Base-by-base conservation (phyloP, 1,140 invertebrate species). In the Bombus vancouverensis region DNA sequence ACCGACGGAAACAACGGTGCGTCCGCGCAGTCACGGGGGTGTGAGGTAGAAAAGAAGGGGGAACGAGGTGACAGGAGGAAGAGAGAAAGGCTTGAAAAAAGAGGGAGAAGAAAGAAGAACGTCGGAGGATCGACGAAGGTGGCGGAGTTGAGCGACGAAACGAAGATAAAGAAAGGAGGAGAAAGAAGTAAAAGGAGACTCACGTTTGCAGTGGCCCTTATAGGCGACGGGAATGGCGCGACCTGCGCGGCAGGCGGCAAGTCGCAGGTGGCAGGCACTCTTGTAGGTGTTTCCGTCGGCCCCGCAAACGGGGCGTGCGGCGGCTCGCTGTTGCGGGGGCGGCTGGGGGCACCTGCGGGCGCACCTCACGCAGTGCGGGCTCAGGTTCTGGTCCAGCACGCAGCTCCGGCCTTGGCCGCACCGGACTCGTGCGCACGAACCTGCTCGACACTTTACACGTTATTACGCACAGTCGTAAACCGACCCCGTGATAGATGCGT, bases 241-340 rank as follows among this genome's bases (percentile, higher is more conserved):
- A 78, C 98, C 98, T 80, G 96, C 96, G 89, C 96, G 96, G 94
- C 98, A 99, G 39, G 98, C 97, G 80, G 97, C 97, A 88, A 97
- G 96, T 91, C 97, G 96, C 92, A 99, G 96, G 94, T 98, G 97
- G 95, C 98, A 99, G 84, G 97, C 96, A 93, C 97, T 98, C 83
- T 96, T 96, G 95, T 99, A 99, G 44, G 98, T 98, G 85, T 97
- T 95, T 34, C 98, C 98, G 95, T 99, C 98, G 62, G 97, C 96
- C 3, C 98, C 98, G 95, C 98, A 99, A 18, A 99, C 97, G 66
- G 96, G 96, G 91, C 96, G 94, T 81, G 94, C 93, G 84, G 94
- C 88, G 86, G 94, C 93, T 81, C 84, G 92, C 77, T 96, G 95
- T 66, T 95, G 95, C 81, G 94, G 83, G 81, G 89, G 87, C 82